Evolutionary conservation across 1,140 invertebrate species (phyloP).

Genomic region (Hyphantria cunea): DNA sequence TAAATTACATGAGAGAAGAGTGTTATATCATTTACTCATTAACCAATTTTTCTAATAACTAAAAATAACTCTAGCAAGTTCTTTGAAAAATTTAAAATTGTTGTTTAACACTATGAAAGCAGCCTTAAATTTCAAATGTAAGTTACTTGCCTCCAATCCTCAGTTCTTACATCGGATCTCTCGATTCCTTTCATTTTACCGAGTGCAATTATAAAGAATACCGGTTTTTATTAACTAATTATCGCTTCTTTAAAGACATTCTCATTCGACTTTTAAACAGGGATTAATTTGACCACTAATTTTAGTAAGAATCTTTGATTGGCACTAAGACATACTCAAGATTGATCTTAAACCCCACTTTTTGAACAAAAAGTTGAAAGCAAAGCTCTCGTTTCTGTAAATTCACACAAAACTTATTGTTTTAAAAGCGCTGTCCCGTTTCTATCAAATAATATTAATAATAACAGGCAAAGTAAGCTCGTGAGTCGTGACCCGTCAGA

Average conservation of each 20-base stretch:
- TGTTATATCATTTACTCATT: too few relatives aligned
- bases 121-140: conserved; percentile 16
- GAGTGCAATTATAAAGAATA: conserved; percentile 37
- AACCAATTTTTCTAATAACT: too few relatives aligned
- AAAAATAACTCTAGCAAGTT: conserved; percentile 6
- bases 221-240: conserved; percentile 42
- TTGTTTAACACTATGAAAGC: conserved; percentile 21
- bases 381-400: conserved; percentile 26
- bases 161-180: conserved; percentile 15
- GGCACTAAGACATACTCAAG: neutral
- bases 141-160: conserved; percentile 10
- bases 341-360: conserved; percentile 24
- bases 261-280: conserved; percentile 23
- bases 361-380: conserved; percentile 19
- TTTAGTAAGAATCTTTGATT: neutral
- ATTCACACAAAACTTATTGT: conserved; percentile 24
- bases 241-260: conserved; percentile 25
- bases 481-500: conserved; percentile 34
- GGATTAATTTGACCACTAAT: neutral
- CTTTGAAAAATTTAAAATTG: conserved; percentile 7
- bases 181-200: conserved; percentile 20
- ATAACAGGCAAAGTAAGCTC: conserved; percentile 29
- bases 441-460: conserved; percentile 24
- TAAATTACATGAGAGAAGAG: too few relatives aligned
- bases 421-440: conserved; percentile 22